Percentiles rank a stretch among this genome's conserved stretches.
Conservation (phyloP, 2,113 vertebrate genomes). For the Panthera tigris region DNA sequence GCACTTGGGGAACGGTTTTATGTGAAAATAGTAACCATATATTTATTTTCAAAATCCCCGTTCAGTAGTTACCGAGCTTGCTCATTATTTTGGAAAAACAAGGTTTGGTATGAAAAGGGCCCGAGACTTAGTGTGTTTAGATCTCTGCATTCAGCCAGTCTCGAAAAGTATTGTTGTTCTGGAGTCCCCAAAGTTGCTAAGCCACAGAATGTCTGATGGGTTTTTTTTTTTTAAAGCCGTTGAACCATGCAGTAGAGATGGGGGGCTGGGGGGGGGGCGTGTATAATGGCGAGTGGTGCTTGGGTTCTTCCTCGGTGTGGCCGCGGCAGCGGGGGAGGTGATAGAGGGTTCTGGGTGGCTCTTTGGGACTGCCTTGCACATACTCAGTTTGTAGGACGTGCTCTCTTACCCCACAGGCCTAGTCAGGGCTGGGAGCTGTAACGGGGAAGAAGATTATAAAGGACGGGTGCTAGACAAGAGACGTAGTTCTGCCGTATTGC, state of each 20-base stretch:
- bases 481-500: fast-evolving
- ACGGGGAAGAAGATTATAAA: neutral
- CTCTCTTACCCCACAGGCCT: neutral
- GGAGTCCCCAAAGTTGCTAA: neutral
- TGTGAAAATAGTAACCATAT: neutral
- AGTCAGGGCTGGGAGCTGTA: neutral
- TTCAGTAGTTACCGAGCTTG: neutral
- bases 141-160: neutral
- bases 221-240: neutral
- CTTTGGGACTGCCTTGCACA: neutral
- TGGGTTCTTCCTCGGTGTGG: neutral
- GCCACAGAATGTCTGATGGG: constrained; percentile 6
- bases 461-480: neutral
- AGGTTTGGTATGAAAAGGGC: neutral
- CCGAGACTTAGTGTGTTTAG: neutral
- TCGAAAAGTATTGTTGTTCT: neutral
- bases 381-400: neutral
- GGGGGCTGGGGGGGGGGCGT: neutral
- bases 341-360: neutral
- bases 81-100: constrained; percentile 28
- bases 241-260: neutral
- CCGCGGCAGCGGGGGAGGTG: neutral
- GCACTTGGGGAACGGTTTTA: constrained; percentile 12
- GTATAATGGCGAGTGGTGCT: neutral
- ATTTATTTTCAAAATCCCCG: constrained; percentile 23